A percentile compares a stretch with the other conserved stretches of the same genome.
Conservation (phyloP, 2,113 vertebrate species). For the Kryptolebias marmoratus region DNA sequence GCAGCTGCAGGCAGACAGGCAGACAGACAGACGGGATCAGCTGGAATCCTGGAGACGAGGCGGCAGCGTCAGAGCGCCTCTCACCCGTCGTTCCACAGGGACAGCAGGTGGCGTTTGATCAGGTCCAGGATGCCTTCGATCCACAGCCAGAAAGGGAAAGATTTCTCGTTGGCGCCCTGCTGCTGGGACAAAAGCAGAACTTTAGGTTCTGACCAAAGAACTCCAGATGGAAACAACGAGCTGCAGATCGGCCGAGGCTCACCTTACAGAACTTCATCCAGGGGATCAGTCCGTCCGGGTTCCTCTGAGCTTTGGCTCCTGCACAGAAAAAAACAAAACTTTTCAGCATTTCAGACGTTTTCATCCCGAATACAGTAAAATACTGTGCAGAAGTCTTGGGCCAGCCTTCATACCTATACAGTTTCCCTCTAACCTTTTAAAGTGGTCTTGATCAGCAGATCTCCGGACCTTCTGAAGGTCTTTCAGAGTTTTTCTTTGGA, state of each 20-base stretch:
- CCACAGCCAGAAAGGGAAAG: conserved; percentile 90
- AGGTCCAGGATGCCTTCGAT: conserved; percentile 96
- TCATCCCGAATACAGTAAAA: too few relatives aligned
- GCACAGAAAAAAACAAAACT: conserved; percentile 15
- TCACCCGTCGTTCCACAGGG: conserved; percentile 97
- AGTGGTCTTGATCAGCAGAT: too few relatives aligned
- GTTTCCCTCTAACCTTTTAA: too few relatives aligned
- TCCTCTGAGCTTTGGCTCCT: conserved; percentile 83
- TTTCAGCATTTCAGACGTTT: too few relatives aligned
- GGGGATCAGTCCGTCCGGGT: conserved; percentile 88
- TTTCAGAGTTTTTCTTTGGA: too few relatives aligned
- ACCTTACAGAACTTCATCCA: conserved; percentile 99
- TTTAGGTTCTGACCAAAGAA: background rate
- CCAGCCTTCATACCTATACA: too few relatives aligned
- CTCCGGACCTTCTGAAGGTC: too few relatives aligned
- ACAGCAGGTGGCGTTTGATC: conserved; percentile 93
- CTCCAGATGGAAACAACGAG: background rate
- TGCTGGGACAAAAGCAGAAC: background rate
- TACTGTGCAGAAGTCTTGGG: background rate
- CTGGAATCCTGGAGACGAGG: background rate
- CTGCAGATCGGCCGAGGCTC: conserved; percentile 6
- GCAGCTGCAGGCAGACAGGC: conserved; percentile 76
- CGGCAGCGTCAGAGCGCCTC: background rate
- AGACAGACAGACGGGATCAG: background rate
- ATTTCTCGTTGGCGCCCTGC: conserved; percentile 91